Evolutionary conservation across 30 jellyfish, hydroid and myxozoan genomes (phyloP).

Genomic region (Chrysaora quinquecirrha): DNA sequence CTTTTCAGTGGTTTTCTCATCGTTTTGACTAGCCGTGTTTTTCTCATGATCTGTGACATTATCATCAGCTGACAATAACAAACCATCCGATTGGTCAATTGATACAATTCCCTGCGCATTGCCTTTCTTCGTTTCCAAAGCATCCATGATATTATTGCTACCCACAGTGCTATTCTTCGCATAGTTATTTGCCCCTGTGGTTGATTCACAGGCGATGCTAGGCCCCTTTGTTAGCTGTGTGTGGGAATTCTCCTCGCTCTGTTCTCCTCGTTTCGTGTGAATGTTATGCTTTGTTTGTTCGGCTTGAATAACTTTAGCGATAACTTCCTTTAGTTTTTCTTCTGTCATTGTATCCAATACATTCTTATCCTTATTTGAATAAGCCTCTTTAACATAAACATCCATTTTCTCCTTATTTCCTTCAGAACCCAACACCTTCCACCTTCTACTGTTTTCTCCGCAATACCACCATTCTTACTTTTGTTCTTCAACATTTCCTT

Average conservation of each 20-base stretch:
- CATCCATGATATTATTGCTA: neutral
- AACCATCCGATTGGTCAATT: slow-evolving; percentile 33
- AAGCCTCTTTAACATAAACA: neutral
- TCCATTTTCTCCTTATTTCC: neutral
- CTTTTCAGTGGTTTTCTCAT: slow-evolving; percentile 38
- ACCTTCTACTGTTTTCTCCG: slow-evolving; percentile 15
- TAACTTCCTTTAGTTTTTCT: slow-evolving; percentile 44
- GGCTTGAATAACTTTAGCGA: slow-evolving; percentile 53
- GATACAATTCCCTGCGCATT: slow-evolving; percentile 7
- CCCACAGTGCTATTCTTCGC: slow-evolving; percentile 13
- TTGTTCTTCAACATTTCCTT: slow-evolving; percentile 32
- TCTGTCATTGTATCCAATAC: slow-evolving; percentile 5
- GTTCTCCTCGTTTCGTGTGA: slow-evolving; percentile 20
- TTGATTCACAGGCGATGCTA: neutral
- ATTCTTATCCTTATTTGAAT: neutral
- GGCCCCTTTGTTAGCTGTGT: slow-evolving; percentile 42
- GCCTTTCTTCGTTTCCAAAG: slow-evolving; percentile 3
- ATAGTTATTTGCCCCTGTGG: slow-evolving; percentile 8
- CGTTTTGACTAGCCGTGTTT: neutral
- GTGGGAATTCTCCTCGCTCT: slow-evolving; percentile 61
- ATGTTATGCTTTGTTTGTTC: slow-evolving; percentile 52
- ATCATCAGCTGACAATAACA: neutral
- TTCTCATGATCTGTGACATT: neutral
- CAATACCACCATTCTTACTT: slow-evolving; percentile 5
- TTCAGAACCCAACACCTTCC: neutral